Evolutionary conservation across 2,888 invertebrate species (phyloP).

Genomic region (Callosobruchus maculatus): DNA sequence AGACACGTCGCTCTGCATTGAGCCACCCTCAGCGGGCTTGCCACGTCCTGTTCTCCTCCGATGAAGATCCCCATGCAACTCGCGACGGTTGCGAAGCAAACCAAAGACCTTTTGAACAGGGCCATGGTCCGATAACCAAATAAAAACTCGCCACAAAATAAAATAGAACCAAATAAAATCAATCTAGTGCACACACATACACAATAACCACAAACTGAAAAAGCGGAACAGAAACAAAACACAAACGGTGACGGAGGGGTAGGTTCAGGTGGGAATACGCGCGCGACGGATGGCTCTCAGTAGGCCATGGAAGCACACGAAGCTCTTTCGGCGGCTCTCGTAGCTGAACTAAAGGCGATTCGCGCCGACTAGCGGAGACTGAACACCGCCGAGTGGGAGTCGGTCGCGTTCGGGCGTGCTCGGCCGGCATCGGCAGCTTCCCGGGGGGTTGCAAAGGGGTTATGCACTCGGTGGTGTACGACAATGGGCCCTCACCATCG

Average conservation of each 20-base stretch:
- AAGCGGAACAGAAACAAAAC: neutral
- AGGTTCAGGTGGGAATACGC: slow-evolving; percentile 6
- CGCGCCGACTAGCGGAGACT: slow-evolving; percentile 5
- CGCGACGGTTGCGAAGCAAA: slow-evolving; percentile 38
- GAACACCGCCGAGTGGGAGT: neutral
- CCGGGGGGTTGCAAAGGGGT: slow-evolving; percentile 37
- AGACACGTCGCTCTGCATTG: slow-evolving; percentile 70
- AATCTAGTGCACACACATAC: neutral
- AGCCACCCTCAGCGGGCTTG: slow-evolving; percentile 67
- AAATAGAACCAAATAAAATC: slow-evolving; percentile 17
- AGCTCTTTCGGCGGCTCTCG: slow-evolving; percentile 21
- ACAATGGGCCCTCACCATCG: slow-evolving; percentile 1
- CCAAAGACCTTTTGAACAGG: slow-evolving; percentile 29
- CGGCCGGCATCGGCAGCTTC: slow-evolving; percentile 31
- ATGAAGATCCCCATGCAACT: slow-evolving; percentile 45
- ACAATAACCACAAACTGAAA: neutral
- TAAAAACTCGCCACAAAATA: slow-evolving; percentile 1
- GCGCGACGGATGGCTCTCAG: slow-evolving; percentile 18
- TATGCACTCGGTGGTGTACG: slow-evolving; percentile 23
- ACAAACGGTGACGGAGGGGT: neutral
- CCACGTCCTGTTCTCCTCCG: slow-evolving; percentile 63
- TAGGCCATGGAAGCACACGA: slow-evolving; percentile 18
- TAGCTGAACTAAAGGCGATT: slow-evolving; percentile 39
- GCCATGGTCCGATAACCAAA: neutral
- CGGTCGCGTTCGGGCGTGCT: slow-evolving; percentile 29